A percentile compares a stretch with the other conserved stretches of the same genome.
These are phyloP conservation scores for Macropodus opercularis DNA, from an alignment of 2,797 vertebrate genomes.

Conservation along the genomic window DNA sequence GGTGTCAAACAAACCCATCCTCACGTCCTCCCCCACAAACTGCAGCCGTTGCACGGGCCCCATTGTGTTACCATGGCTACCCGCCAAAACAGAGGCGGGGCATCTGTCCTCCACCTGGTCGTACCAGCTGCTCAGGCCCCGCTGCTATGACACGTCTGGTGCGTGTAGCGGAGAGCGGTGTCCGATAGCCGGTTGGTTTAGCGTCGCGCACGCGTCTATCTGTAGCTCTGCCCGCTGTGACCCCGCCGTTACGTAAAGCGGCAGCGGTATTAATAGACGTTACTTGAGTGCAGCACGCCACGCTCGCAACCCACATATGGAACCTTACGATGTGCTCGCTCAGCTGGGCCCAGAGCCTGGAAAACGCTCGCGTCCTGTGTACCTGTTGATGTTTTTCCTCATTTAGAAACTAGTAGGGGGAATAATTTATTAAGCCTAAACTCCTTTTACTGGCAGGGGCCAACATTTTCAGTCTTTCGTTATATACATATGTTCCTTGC, in stretches of 20 bases:
- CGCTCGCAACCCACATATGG: conserved; percentile 42
- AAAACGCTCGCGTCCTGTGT: conserved; percentile 24
- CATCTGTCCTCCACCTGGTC: conserved; percentile 69
- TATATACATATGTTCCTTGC: no score
- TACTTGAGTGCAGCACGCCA: conserved; percentile 45
- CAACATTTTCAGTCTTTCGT: conserved; percentile 19
- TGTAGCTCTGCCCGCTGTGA: conserved; percentile 34
- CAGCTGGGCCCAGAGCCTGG: conserved; percentile 24
- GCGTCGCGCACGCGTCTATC: conserved; percentile 18
- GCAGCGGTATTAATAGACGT: conserved; percentile 59
- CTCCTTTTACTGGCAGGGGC: conserved; percentile 17
- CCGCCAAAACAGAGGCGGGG: conserved; percentile 65
- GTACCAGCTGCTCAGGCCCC: conserved; percentile 59
- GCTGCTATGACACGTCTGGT: conserved; percentile 50
- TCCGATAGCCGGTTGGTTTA: conserved; percentile 23
- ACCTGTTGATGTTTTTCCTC: conserved; percentile 17
- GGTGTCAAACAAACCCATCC: conserved; percentile 54
- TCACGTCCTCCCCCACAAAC: conserved; percentile 41
- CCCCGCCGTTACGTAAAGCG: conserved; percentile 49
- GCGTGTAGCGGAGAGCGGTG: conserved; percentile 15
- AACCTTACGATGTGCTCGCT: conserved; percentile 32
- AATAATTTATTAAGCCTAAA: conserved; percentile 29
- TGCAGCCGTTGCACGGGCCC: conserved; percentile 43
- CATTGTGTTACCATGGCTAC: conserved; percentile 62
- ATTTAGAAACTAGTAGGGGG: not conserved